A percentile compares a stretch with the other conserved stretches of the same genome.
phyloP scores from a whole-genome alignment of 2,888 invertebrate genomes.

The Elmis aenea region DNA sequence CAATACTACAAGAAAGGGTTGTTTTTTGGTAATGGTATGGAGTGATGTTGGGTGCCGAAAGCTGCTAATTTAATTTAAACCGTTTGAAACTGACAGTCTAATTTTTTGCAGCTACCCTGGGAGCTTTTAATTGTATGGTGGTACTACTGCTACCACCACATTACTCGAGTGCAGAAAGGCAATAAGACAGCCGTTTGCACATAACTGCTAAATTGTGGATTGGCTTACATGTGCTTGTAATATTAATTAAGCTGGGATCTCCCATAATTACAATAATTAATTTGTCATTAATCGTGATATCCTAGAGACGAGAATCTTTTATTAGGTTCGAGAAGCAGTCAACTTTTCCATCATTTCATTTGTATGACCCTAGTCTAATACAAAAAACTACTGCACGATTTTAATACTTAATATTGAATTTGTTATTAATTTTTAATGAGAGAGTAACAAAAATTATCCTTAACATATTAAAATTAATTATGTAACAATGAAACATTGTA shows the following conservation, averaged over 20 bases:
- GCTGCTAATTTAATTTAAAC: conserved; percentile 10
- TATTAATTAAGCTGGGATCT: background rate
- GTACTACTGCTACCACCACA: conserved; percentile 34
- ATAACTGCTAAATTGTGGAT: conserved; percentile 31
- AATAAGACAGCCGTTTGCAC: conserved; percentile 37
- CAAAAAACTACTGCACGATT: background rate
- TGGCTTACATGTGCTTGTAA: too few species aligned
- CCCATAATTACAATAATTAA: too few species aligned
- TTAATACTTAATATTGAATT: too few species aligned
- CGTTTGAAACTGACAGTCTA: conserved; percentile 27
- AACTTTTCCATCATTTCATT: conserved; percentile 22
- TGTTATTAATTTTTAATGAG: too few species aligned
- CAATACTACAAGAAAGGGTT: conserved; percentile 15
- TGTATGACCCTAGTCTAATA: background rate
- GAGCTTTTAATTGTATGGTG: conserved; percentile 43
- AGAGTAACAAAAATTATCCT: conserved; percentile 5
- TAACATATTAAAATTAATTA: too few species aligned
- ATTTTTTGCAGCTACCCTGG: conserved; percentile 44
- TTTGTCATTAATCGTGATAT: too few species aligned
- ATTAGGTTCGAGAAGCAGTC: conserved; percentile 8
- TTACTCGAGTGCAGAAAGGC: conserved; percentile 37
- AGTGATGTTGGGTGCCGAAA: conserved; percentile 6
- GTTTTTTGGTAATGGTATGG: conserved; percentile 6
- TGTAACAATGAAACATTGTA: too few species aligned
- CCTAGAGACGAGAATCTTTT: too few species aligned